Evolutionary conservation across 2,113 vertebrate species (phyloP).

Genomic region (Lota lota): DNA sequence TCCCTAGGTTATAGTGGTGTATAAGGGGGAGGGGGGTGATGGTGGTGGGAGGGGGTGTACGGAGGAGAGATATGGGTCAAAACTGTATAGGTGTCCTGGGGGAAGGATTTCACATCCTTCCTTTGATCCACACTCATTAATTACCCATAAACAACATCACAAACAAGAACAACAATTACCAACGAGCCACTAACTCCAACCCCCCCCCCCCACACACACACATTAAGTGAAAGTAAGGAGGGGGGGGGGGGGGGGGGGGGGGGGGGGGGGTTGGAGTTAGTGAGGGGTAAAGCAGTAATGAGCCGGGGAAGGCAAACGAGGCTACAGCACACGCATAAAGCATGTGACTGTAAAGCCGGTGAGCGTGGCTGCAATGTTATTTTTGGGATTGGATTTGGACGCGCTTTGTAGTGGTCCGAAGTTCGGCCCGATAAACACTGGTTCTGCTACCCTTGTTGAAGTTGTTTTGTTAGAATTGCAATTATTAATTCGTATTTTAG

Average conservation of each 20-base stretch:
- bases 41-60: slow-evolving; percentile 20
- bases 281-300: slow-evolving; percentile 20
- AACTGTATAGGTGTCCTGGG: slow-evolving; percentile 35
- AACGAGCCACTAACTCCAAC: slow-evolving; percentile 34
- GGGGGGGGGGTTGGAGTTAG: too few species aligned
- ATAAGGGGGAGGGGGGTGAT: too few species aligned
- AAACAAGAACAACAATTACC: slow-evolving; percentile 62
- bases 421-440: neutral
- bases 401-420: slow-evolving; percentile 37
- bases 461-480: neutral
- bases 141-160: slow-evolving; percentile 60
- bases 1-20: too few species aligned
- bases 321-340: neutral
- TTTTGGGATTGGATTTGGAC: slow-evolving; percentile 15
- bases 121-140: slow-evolving; percentile 65
- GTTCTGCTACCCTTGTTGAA: neutral
- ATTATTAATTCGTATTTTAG: too few species aligned
- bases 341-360: slow-evolving; percentile 24
- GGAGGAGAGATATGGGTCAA: slow-evolving; percentile 52
- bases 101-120: slow-evolving; percentile 32
- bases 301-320: slow-evolving; percentile 12
- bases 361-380: slow-evolving; percentile 22
- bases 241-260: too few species aligned
- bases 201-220: neutral
- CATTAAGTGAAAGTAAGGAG: slow-evolving; percentile 3